A percentile compares a stretch with the other conserved stretches of the same genome.
These are phyloP conservation scores for Gymnorhina tibicen DNA, from an alignment of 2,113 vertebrate genomes.

Conservation along the genomic window DNA sequence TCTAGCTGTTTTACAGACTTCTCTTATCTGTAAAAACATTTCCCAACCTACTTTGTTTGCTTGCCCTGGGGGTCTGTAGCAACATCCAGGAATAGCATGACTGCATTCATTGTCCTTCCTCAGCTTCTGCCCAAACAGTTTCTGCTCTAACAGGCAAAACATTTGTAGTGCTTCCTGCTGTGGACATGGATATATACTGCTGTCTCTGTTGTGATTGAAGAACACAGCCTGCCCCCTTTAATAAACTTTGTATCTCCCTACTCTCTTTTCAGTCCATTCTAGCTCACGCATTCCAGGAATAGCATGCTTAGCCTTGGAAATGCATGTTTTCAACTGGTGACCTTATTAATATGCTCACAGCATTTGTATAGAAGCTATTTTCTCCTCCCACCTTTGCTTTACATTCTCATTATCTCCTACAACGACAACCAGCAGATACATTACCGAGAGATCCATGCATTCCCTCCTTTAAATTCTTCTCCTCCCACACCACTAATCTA, in stretches of 20 bases:
- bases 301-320: conserved; percentile 31
- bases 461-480: conserved; percentile 60
- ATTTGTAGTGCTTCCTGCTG: neutral
- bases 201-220: neutral
- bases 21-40: conserved; percentile 44
- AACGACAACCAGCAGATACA: neutral
- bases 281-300: neutral
- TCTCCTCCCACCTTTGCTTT: conserved; percentile 63
- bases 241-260: neutral
- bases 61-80: conserved; percentile 18
- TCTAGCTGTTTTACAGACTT: conserved; percentile 45
- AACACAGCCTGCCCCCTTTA: neutral
- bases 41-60: conserved; percentile 27
- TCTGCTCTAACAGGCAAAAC: neutral
- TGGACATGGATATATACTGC: neutral
- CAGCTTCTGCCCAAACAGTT: conserved; percentile 19
- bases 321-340: conserved; percentile 31
- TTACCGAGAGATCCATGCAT: conserved; percentile 35
- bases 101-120: conserved; percentile 17
- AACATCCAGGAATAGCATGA: conserved; percentile 31
- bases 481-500: conserved; percentile 46
- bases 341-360: conserved; percentile 51
- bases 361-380: conserved; percentile 48
- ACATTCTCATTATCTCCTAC: conserved; percentile 56
- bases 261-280: neutral